Evolutionary conservation across 2,888 invertebrate genomes (phyloP).

Genomic region (Drosophila colorata): DNA sequence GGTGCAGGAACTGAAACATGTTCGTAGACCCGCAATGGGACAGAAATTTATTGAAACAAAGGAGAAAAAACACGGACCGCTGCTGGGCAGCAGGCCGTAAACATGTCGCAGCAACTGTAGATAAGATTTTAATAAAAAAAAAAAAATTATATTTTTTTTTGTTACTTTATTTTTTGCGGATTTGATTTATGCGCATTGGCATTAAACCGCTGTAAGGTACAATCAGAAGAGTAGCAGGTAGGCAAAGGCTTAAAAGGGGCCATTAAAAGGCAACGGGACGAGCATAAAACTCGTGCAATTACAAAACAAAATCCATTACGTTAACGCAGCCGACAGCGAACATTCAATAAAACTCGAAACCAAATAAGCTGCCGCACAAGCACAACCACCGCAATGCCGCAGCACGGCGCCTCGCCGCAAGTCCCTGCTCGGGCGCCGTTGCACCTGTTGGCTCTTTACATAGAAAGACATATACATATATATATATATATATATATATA

Average conservation of each 20-base stretch:
- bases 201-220: slow-evolving; percentile 9
- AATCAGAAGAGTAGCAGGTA: background rate
- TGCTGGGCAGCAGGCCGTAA: slow-evolving; percentile 30
- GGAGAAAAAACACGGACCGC: background rate
- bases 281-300: slow-evolving; percentile 66
- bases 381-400: too few relatives aligned
- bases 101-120: slow-evolving; percentile 32
- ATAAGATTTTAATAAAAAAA: slow-evolving; percentile 46
- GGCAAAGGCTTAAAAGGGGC: slow-evolving; percentile 33
- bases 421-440: slow-evolving; percentile 4
- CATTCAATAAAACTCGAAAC: slow-evolving; percentile 69
- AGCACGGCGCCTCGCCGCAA: too few relatives aligned
- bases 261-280: slow-evolving; percentile 33
- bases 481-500: background rate
- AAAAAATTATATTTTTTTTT: too few relatives aligned
- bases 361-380: slow-evolving; percentile 50
- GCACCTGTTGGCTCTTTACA: slow-evolving; percentile 60
- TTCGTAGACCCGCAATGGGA: slow-evolving; percentile 10
- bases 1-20: background rate
- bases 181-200: slow-evolving; percentile 51
- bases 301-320: slow-evolving; percentile 55
- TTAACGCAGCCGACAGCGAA: slow-evolving; percentile 27
- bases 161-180: slow-evolving; percentile 10
- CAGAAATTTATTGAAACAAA: slow-evolving; percentile 20
- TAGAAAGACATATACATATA: background rate